These are phyloP conservation scores for Lates calcarifer DNA, from an alignment of 2,113 vertebrate genomes.

Conservation along the genomic window DNA sequence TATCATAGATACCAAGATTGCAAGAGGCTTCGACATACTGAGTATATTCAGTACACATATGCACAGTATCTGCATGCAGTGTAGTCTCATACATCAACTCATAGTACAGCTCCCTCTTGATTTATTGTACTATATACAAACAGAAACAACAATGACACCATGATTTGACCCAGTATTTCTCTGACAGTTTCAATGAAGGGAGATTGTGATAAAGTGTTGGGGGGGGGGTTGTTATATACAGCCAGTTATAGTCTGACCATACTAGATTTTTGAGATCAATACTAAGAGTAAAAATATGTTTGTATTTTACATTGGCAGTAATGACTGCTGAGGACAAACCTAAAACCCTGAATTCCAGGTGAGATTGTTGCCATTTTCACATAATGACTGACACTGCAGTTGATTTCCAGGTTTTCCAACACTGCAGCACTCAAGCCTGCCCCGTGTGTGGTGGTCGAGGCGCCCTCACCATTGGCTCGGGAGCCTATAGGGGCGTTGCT, in stretches of 20 bases:
- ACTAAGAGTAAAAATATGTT: not conserved
- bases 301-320: no score
- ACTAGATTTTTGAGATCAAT: not conserved
- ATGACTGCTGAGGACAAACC: not conserved
- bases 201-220: not conserved
- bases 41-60: not conserved
- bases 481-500: constrained; percentile 72
- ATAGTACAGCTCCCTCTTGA: no score
- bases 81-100: not conserved
- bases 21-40: not conserved
- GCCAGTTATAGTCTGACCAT: not conserved
- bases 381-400: not conserved
- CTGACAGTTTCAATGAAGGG: not conserved
- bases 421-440: constrained; percentile 32
- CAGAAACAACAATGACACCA: not conserved
- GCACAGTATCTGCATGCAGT: not conserved
- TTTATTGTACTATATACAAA: no score
- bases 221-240: no score
- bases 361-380: not conserved
- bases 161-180: not conserved
- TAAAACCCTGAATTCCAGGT: not conserved
- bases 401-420: not conserved
- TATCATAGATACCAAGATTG: not conserved
- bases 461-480: constrained; percentile 79
- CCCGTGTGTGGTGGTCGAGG: constrained; percentile 61